Evolutionary conservation across 1,140 invertebrate species (phyloP).

Genomic region (Diorhabda carinulata): DNA sequence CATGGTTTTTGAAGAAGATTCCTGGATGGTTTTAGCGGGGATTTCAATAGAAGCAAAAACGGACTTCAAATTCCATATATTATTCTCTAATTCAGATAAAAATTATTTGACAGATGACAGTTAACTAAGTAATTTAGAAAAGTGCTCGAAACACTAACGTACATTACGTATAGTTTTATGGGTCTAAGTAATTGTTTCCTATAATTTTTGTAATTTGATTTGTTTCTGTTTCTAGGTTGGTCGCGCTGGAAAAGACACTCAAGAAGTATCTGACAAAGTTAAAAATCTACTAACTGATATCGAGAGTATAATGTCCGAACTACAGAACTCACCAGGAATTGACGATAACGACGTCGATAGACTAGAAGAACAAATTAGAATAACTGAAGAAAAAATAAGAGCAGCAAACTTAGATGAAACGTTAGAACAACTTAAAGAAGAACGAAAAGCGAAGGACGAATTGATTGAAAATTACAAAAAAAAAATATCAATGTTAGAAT

Average conservation of each 20-base stretch:
- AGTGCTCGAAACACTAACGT: too few relatives aligned
- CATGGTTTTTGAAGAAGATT: too few relatives aligned
- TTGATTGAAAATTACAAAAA: slow-evolving; percentile 79
- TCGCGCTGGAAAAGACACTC: slow-evolving; percentile 77
- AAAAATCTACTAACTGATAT: slow-evolving; percentile 74
- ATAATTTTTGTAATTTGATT: background rate
- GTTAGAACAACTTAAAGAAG: slow-evolving; percentile 65
- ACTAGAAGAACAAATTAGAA: slow-evolving; percentile 68
- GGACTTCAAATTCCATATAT: too few relatives aligned
- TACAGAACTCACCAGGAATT: slow-evolving; percentile 73
- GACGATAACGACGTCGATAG: slow-evolving; percentile 65
- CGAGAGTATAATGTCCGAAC: slow-evolving; percentile 72
- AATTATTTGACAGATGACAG: too few relatives aligned
- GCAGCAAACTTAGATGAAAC: slow-evolving; percentile 72
- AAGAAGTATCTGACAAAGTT: slow-evolving; percentile 74
- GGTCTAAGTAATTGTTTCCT: too few relatives aligned
- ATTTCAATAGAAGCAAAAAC: too few relatives aligned
- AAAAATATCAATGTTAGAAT: slow-evolving; percentile 67
- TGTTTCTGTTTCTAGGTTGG: slow-evolving; percentile 61
- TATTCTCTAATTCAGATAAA: too few relatives aligned
- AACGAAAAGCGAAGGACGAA: slow-evolving; percentile 70
- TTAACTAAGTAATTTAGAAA: too few relatives aligned
- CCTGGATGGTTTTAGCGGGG: too few relatives aligned
- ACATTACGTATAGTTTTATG: too few relatives aligned
- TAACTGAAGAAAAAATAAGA: slow-evolving; percentile 69